phyloP scores from a whole-genome alignment of 37 sponge, comb jelly and placozoan species.

The Petrosia ficiformis region DNA sequence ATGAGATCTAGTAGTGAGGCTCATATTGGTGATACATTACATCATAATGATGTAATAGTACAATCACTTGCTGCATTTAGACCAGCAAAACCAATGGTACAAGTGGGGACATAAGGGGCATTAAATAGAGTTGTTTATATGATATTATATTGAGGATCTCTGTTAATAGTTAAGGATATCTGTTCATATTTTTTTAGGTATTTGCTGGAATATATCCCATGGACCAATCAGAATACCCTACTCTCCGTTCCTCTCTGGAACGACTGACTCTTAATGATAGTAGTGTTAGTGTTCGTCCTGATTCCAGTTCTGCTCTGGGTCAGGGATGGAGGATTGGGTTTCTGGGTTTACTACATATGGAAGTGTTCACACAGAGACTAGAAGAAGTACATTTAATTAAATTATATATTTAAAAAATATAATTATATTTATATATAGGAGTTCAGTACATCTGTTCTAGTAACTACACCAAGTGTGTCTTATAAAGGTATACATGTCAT shows the following conservation, averaged over 20 bases:
- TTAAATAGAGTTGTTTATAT: no score
- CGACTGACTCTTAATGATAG: conserved; percentile 89
- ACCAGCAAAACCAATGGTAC: conserved; percentile 83
- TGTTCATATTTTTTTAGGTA: conserved; percentile 41
- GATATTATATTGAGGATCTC: no score
- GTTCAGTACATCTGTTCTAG: conserved; percentile 73
- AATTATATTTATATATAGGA: conserved; percentile 57
- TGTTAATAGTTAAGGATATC: not conserved
- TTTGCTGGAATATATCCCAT: conserved; percentile 91
- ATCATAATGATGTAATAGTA: conserved; percentile 33
- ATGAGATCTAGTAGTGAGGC: conserved; percentile 79
- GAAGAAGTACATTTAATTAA: conserved; percentile 61
- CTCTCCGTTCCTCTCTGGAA: conserved; percentile 62
- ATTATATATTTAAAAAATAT: not conserved
- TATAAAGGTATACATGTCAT: conserved; percentile 87
- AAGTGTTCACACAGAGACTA: conserved; percentile 92
- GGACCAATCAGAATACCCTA: conserved; percentile 54
- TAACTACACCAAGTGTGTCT: conserved; percentile 89
- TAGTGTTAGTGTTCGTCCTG: conserved; percentile 62
- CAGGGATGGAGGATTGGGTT: conserved; percentile 95
- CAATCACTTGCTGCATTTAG: conserved; percentile 73
- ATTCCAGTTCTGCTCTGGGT: conserved; percentile 79
- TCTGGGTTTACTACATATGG: conserved; percentile 92
- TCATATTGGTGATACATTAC: conserved; percentile 93
- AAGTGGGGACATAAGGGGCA: not conserved